Evolutionary conservation across 2,888 invertebrate species (phyloP), one percentile per base, ranked within the genome.

Genomic region (Leptopilina myrica): DNA sequence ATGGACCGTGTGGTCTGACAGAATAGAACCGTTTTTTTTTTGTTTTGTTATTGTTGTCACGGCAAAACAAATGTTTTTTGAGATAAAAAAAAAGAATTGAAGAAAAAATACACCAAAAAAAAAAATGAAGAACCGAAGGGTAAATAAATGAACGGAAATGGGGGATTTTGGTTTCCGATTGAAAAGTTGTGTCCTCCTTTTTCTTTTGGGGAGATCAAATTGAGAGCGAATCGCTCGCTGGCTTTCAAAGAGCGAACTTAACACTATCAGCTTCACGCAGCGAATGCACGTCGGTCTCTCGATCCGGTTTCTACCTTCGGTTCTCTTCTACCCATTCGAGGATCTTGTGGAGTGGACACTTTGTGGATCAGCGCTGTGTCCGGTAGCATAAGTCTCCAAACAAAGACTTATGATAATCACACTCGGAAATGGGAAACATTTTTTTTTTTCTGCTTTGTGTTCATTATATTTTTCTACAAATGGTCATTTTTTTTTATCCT

Each of bases 261-360:
- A 79, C 77, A 78, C 80, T 81, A 79, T 81, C 73, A 73, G 73
- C 73, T 56, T 53, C 73, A 83, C 81, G 64, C 78, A 80, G 77
- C 78, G 81, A 81, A 76, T 82, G 80, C 80, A 78, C 79, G 73
- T 15, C 46, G 46, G 46, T 46, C 9, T 46, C 64, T 62, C 81
- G 81, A 83, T 83, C 82, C 82, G 83, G 83, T 83, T 20, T 83
- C 82, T 77, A 79, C 79, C 49, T 49, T 49, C 12, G 49, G 49
- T 49, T 49, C 46, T 46, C 49, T 12, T 46, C 49, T 12, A 79
- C 79, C 78, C 83, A 81, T 81, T 83, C 83, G 82, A 79, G 83
- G 83, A 82, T 80, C 82, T 76, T 8, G 76, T 62, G 69, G 78
- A 81, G 81, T 81, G 80, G 83, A 83, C 79, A 82, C 80, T 83